phyloP scores from a whole-genome alignment of 2,113 vertebrate genomes.

The Bufo gargarizans region DNA sequence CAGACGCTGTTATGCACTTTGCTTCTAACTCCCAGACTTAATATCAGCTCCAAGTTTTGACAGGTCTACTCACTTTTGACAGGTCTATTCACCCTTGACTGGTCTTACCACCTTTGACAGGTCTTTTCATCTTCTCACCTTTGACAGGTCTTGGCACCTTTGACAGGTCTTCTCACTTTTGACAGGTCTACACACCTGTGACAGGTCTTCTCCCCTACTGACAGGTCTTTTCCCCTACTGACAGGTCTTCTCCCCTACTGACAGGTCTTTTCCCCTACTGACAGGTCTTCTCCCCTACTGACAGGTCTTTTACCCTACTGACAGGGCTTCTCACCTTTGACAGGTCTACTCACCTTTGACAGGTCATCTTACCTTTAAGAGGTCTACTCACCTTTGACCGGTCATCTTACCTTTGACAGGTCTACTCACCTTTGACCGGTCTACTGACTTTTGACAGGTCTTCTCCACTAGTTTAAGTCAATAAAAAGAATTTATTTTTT shows the following conservation, averaged over 20 bases:
- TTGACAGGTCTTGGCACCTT: too few relatives aligned
- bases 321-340: too few relatives aligned
- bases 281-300: too few relatives aligned
- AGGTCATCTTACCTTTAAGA: too few relatives aligned
- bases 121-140: neutral
- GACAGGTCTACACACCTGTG: neutral
- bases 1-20: neutral
- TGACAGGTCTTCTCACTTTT: neutral
- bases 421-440: too few relatives aligned
- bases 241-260: neutral
- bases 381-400: too few relatives aligned
- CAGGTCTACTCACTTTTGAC: neutral
- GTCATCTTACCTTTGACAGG: too few relatives aligned
- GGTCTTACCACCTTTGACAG: neutral
- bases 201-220: neutral
- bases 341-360: too few relatives aligned
- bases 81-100: neutral
- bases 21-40: neutral
- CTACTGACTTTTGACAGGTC: neutral
- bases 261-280: neutral
- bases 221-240: neutral
- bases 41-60: neutral
- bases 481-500: slow-evolving; percentile 47
- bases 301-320: too few relatives aligned
- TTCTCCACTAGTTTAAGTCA: slow-evolving; percentile 9